A percentile compares a stretch with the other conserved stretches of the same genome.
Evolutionary conservation across 1,140 invertebrate genomes (phyloP).

Genomic region (Drosophila watanabei): DNA sequence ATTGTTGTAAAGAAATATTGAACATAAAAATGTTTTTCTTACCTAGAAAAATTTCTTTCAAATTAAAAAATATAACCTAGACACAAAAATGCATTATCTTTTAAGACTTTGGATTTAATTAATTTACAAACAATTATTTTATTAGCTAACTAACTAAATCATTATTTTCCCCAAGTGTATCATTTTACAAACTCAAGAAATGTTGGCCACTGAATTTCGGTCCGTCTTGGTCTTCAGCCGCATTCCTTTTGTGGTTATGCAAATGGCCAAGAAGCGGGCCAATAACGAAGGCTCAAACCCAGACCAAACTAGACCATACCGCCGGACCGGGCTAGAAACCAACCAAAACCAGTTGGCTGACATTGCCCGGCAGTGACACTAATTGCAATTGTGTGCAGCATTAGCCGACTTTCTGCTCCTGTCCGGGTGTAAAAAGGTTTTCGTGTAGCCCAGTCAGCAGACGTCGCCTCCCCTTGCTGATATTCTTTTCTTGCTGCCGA

Average conservation of each 20-base stretch:
- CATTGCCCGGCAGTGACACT: conserved; percentile 71
- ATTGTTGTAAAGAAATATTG: no score
- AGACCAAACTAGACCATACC: background rate
- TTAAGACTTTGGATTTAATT: background rate
- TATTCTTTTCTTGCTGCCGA: conserved; percentile 25
- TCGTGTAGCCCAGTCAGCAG: conserved; percentile 63
- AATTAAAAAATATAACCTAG: background rate
- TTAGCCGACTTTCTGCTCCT: conserved; percentile 54
- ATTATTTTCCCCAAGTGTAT: conserved; percentile 10
- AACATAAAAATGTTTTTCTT: no score
- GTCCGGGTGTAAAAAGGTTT: conserved; percentile 66
- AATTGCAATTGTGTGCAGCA: conserved; percentile 82
- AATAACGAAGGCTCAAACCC: conserved; percentile 31
- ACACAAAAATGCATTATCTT: no score
- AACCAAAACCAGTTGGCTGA: conserved; percentile 41
- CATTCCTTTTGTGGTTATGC: conserved; percentile 74
- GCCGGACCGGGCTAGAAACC: conserved; percentile 5
- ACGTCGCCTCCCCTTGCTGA: conserved; percentile 14
- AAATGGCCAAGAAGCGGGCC: conserved; percentile 59
- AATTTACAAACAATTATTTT: no score
- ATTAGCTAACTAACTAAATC: no score
- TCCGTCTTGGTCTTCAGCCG: conserved; percentile 37
- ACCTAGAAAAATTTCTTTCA: background rate
- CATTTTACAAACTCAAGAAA: conserved; percentile 16
- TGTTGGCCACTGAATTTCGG: conserved; percentile 19